Evolutionary conservation across 2,797 vertebrate genomes (phyloP), one percentile per base, ranked within the genome.

Genomic region (Gymnodraco acuticeps): DNA sequence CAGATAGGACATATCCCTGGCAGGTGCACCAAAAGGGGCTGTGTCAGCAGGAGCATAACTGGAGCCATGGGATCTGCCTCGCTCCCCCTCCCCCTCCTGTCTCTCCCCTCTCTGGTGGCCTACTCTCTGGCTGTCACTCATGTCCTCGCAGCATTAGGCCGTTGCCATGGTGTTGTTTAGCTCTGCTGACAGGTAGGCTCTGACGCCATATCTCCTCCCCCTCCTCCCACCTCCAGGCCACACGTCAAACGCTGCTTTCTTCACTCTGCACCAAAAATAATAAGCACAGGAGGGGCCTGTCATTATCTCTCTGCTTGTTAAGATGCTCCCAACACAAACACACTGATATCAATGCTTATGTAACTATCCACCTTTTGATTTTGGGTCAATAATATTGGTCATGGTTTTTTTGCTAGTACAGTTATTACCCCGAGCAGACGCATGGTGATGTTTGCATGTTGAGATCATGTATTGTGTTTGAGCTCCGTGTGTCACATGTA

Each of bases 151-250:
- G 91, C 90, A 88, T 82, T 86, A 86, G 88, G 80, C 80, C 53
- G 91, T 95, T 93, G 89, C 92, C 93, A 93, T 94, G 92, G 94
- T 80, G 92, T 87, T 93, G 89, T 94, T 93, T 94, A 90, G 88
- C 93, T 86, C 77, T 43, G 70, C 90, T 90, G 90, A 91, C 93
- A 93, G 93, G 92, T 93, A 92, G 92, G 87, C 87, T 92, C 87
- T 92, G 92, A 91, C 86, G 84, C 91, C 88, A 90, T 81, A 13
- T 17, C 66, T 55, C 81, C 78, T 23, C 70, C 59, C 59, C 65
- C 70, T 56, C 73, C 78, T 70, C 80, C 87, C 78, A 79, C 84
- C 85, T 78, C 79, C 79, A 84, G 73, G 83, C 85, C 89, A 80
- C 87, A 83, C 85, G 78, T 92, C 89, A 90, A 87, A 88, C 48